These are phyloP conservation scores for Tinamus guttatus DNA, from an alignment of 2,113 vertebrate genomes.

Conservation along the genomic window DNA sequence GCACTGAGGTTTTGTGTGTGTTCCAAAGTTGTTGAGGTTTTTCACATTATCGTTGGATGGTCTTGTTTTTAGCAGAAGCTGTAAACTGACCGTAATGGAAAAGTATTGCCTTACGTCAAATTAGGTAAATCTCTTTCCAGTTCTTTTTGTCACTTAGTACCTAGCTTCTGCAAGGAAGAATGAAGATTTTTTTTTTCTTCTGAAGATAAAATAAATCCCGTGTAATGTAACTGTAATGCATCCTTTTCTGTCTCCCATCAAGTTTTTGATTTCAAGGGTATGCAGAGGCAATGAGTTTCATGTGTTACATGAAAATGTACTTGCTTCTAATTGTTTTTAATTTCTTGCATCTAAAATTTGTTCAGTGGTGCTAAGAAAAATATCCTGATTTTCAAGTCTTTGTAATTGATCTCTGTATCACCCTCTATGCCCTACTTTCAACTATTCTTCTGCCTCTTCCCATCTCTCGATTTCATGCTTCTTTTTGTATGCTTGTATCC, in stretches of 20 bases:
- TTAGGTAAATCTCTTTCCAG: not conserved
- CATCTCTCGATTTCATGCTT: not conserved
- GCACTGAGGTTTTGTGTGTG: not conserved
- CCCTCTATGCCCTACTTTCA: not conserved
- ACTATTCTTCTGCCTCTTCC: not conserved
- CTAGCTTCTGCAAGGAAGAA: not conserved
- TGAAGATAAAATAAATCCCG: constrained; percentile 3
- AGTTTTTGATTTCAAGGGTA: constrained; percentile 24
- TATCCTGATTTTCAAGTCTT: not conserved
- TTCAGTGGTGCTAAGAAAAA: not conserved
- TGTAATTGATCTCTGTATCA: not conserved
- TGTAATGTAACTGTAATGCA: constrained; percentile 3
- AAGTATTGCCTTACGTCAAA: not conserved
- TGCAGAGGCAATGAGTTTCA: constrained; percentile 35
- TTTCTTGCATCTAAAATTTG: not conserved
- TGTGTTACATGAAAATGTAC: constrained; percentile 1
- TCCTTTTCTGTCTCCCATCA: constrained; percentile 22
- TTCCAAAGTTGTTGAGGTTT: not conserved
- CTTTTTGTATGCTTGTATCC: not conserved
- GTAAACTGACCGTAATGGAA: not conserved
- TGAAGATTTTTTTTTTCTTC: not conserved
- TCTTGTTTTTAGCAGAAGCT: not conserved
- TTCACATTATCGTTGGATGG: not conserved
- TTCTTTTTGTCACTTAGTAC: not conserved
- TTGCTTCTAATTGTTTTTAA: constrained; percentile 21